Base-by-base conservation (phyloP, 2,888 invertebrate species). In the Athalia rosae region DNA sequence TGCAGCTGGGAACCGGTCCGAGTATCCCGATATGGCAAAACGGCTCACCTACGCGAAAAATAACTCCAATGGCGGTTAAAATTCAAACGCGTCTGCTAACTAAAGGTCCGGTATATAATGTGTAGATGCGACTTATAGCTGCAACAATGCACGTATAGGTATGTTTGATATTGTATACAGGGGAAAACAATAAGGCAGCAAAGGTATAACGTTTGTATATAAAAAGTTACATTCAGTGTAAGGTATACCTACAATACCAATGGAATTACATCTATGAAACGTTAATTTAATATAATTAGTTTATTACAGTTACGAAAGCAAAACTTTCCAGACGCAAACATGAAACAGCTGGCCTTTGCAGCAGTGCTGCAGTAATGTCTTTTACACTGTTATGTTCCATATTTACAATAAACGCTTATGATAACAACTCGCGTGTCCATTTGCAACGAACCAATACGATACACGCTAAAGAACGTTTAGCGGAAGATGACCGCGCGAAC, bases 1-100 rank as follows among this genome's bases (percentile, higher is more conserved):
- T 28, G 28, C 62, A 81, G 76, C 81, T 83, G 73, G 80, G 82
- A 86, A 84, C 84, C 81, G 83, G 85, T 83, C 81, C 81, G 78
- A 79, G 80, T 79, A 77, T 79, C 74, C 76, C 67, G 59, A 76
- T 67, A 77, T 78, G 69, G 76, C 64, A 50, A 61, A 64, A 63
- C 78, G 71, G 73, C 71, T 66, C 77, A 53, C 79, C 74, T 61
- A 79, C 78, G 78, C 76, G 76, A 78, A 74, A 76, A 78, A 78
- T 78, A 76, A 48, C 78, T 71, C 48, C 48, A n/a, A 43, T 74
- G 74, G 74, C 74, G 62, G 74, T 61, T 74, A 74, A 74, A 74
- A 61, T 74, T 74, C 47, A 50, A 74, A 74, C 74, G 4, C 48
- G 11, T 6, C 4, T 50, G 61, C 61, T 62, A 6, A 7, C 58